These are phyloP conservation scores for Biston betularia DNA, from an alignment of 2,888 invertebrate species.

Conservation along the genomic window DNA sequence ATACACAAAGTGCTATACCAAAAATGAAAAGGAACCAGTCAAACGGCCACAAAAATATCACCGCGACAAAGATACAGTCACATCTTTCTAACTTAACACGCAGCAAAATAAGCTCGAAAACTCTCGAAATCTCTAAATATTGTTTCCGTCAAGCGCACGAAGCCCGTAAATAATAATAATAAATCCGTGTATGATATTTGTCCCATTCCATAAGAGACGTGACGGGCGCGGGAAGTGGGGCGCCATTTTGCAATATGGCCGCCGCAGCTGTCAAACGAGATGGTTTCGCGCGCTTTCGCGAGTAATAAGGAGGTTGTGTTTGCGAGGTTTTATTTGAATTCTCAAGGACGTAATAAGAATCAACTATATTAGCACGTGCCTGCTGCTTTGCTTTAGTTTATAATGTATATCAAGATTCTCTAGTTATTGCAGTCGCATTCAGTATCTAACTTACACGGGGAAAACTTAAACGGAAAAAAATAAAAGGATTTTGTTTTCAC, in stretches of 20 bases:
- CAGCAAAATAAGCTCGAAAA: slow-evolving; percentile 10
- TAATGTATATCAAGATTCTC: too few species aligned
- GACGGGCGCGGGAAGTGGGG: slow-evolving; percentile 40
- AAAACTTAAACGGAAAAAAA: too few species aligned
- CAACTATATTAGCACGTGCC: not conserved
- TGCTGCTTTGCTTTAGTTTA: not conserved
- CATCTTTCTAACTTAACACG: slow-evolving; percentile 9
- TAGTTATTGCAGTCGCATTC: too few species aligned
- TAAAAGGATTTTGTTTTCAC: too few species aligned
- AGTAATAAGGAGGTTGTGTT: slow-evolving; percentile 33
- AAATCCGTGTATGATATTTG: slow-evolving; percentile 43
- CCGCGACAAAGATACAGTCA: not conserved
- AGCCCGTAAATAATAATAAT: slow-evolving; percentile 40
- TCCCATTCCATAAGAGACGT: slow-evolving; percentile 43
- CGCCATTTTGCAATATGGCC: slow-evolving; percentile 47
- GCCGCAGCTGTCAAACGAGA: slow-evolving; percentile 48
- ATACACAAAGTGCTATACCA: too few species aligned
- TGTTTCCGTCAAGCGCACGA: slow-evolving; percentile 34
- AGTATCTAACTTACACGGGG: too few species aligned
- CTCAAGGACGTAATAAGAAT: slow-evolving; percentile 11
- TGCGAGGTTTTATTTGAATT: slow-evolving; percentile 28
- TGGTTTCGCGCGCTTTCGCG: slow-evolving; percentile 37
- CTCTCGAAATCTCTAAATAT: slow-evolving; percentile 33
- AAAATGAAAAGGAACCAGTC: too few species aligned
- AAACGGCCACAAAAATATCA: not conserved